Base-by-base conservation (phyloP, 2,113 vertebrate genomes). In the Indicator indicator region DNA sequence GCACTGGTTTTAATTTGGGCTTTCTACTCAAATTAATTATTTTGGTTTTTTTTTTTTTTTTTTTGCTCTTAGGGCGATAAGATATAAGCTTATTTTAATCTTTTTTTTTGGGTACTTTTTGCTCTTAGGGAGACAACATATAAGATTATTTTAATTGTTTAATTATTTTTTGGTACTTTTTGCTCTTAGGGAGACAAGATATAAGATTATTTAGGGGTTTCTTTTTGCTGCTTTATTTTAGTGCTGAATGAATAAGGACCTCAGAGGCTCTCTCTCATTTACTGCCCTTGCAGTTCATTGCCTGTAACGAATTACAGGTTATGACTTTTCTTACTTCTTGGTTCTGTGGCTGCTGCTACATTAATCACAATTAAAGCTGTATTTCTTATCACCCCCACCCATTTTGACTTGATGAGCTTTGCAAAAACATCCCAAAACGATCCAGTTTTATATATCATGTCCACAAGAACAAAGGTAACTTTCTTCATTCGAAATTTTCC, bases 151-250 rank as follows among this genome's bases (percentile, higher is more conserved):
- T 36, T 36, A 36, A 36, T 36, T 36, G 8, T 36, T 36, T 36
- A 36, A 36, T 36, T 36, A 36, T 36, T 36, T 36, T 36, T 36
- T 36, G 36, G 36, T 36, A 36, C 36, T 36, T 36, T 36, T 36
- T 36, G 36, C 36, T 36, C 12, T 75, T 40, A 9, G 1, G 4
- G n/a, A 63, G 27, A 23, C 1, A 0, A 19, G 6, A 28, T 13
- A 32, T 30, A 60, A 62, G 20, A 20, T 26, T 46, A 13, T 36
- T 36, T 26, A 27, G 13, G 24, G 52, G 24, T 28, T 42, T 24
- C 20, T 30, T 23, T 46, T 85, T 88, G 7, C 7, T 85, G 50
- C 60, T 6, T 9, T 32, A 27, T 73, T 85, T 63, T 78, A 38
- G 30, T 70, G 16, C 3, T 26, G 73, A 55, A 10, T 38, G 23